Conservation (phyloP, 2,888 invertebrate genomes). For the Polyommatus icarus region DNA sequence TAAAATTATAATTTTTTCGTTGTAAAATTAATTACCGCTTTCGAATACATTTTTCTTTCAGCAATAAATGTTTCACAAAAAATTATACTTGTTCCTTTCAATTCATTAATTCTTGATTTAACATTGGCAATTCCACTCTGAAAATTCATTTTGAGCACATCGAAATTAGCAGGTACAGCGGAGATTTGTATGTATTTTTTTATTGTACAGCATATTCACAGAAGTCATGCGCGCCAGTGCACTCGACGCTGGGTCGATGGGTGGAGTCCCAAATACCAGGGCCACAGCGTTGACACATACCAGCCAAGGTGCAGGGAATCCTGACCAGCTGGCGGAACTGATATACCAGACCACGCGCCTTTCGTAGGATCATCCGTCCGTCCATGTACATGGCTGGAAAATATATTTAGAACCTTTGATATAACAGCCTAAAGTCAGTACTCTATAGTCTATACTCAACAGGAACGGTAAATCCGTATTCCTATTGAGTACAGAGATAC, state of each 20-base stretch:
- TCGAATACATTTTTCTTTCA: neutral
- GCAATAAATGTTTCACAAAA: neutral
- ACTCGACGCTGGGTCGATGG: conserved; percentile 92
- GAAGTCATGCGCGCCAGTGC: conserved; percentile 86
- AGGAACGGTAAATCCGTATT: no score
- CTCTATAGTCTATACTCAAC: no score
- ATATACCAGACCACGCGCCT: conserved; percentile 94
- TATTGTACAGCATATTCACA: conserved; percentile 68
- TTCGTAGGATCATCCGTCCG: conserved; percentile 92
- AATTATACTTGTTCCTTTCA: neutral
- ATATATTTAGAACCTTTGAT: neutral
- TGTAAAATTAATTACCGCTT: no score
- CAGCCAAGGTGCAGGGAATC: conserved; percentile 93
- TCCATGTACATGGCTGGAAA: conserved; percentile 97
- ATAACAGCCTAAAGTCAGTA: neutral
- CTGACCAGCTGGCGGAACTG: conserved; percentile 93
- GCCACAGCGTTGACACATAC: conserved; percentile 92
- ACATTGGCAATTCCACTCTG: neutral
- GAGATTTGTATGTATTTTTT: neutral
- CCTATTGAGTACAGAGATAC: no score
- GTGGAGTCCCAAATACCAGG: conserved; percentile 97
- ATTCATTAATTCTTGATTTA: neutral
- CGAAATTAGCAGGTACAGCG: neutral
- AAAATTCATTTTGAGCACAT: conserved; percentile 7
- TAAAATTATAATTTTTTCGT: neutral